phyloP scores from a whole-genome alignment of 2,113 vertebrate genomes.

The Cebidichthys violaceus region DNA sequence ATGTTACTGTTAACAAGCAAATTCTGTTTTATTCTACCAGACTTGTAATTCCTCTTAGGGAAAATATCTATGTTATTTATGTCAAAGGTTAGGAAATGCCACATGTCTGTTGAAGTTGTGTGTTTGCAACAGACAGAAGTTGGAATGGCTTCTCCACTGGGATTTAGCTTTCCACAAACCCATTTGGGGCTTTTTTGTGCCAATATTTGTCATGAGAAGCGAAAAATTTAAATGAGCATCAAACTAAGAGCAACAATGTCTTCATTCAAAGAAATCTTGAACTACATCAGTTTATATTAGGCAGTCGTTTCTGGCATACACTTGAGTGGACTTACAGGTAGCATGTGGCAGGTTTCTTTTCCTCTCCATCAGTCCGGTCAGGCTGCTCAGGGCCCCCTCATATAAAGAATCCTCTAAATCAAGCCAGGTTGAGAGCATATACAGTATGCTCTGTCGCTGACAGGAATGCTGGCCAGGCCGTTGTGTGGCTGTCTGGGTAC shows the following conservation, averaged over 20 bases:
- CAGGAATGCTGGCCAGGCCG: conserved; percentile 57
- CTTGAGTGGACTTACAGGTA: conserved; percentile 1
- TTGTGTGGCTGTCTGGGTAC: conserved; percentile 58
- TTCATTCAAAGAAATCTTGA: conserved; percentile 10
- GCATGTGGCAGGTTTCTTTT: conserved; percentile 15
- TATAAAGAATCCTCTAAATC: conserved; percentile 53
- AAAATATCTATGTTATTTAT: conserved; percentile 22
- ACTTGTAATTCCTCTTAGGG: neutral
- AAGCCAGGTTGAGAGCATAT: conserved; percentile 43
- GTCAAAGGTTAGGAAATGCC: conserved; percentile 43
- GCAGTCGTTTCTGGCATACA: neutral
- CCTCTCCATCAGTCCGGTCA: conserved; percentile 8
- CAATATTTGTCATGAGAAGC: conserved; percentile 11
- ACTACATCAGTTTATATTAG: neutral
- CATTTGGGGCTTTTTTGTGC: neutral
- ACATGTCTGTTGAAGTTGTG: conserved; percentile 31
- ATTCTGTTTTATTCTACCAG: neutral
- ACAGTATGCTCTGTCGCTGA: conserved; percentile 40
- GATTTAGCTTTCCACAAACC: conserved; percentile 12
- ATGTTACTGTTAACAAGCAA: conserved; percentile 4
- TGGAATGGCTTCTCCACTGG: conserved; percentile 13
- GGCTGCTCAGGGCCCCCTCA: conserved; percentile 10
- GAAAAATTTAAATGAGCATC: neutral
- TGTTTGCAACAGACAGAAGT: conserved; percentile 33
- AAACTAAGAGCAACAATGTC: neutral